These are phyloP conservation scores for Pardosa pseudoannulata DNA, from an alignment of 2,888 invertebrate species.

Conservation along the genomic window DNA sequence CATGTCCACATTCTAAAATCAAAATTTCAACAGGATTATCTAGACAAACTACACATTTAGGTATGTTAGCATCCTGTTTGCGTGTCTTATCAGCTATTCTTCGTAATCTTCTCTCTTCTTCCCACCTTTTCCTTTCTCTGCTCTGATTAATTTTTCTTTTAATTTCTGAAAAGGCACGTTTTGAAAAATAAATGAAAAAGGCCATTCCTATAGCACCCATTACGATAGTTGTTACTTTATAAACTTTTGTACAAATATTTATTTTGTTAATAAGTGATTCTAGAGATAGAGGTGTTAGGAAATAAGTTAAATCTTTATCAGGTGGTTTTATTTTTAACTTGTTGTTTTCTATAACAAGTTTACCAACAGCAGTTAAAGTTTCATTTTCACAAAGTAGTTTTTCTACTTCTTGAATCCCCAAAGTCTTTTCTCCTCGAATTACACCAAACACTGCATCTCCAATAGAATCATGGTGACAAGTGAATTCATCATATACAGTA, in stretches of 20 bases:
- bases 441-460: conserved; percentile 90
- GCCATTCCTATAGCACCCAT: conserved; percentile 81
- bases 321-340: conserved; percentile 86
- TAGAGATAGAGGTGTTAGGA: conserved; percentile 88
- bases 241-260: conserved; percentile 82
- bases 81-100: neutral
- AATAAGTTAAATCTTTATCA: conserved; percentile 84
- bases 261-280: conserved; percentile 85
- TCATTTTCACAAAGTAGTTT: conserved; percentile 90
- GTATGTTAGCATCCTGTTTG: conserved; percentile 77
- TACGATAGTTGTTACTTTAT: conserved; percentile 80
- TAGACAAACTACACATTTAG: conserved; percentile 90
- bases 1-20: conserved; percentile 91
- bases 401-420: conserved; percentile 91
- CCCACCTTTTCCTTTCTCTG: conserved; percentile 17
- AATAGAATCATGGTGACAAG: conserved; percentile 85
- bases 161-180: conserved; percentile 17
- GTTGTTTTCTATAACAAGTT: conserved; percentile 82
- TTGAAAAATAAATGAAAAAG: conserved; percentile 30
- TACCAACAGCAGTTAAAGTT: conserved; percentile 87
- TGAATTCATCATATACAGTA: conserved; percentile 88
- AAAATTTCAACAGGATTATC: conserved; percentile 91
- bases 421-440: conserved; percentile 87
- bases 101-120: conserved; percentile 37
- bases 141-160: conserved; percentile 11